A percentile compares a stretch with the other conserved stretches of the same genome.
These are phyloP conservation scores for Muscicapa comitata DNA, from an alignment of 2,797 vertebrate species.

Conservation along the genomic window DNA sequence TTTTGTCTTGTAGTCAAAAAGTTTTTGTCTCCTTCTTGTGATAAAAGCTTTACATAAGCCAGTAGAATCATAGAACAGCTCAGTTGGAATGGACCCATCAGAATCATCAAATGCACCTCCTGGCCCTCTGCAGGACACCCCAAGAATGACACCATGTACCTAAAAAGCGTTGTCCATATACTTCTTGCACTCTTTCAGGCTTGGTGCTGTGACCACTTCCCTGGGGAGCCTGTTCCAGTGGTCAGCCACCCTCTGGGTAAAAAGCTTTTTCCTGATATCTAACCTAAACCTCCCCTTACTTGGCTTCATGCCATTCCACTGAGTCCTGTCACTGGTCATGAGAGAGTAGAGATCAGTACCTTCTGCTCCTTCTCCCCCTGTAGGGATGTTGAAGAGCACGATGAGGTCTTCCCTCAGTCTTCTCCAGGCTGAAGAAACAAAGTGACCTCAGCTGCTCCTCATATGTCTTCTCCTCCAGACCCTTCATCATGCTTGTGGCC, in stretches of 20 bases:
- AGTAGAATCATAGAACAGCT: background rate
- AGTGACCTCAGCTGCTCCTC: background rate
- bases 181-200: background rate
- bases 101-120: background rate
- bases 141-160: background rate
- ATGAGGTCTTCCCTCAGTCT: background rate
- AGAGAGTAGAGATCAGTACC: background rate
- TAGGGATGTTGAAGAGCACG: accelerated
- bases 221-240: background rate
- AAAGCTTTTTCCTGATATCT: background rate
- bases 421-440: background rate
- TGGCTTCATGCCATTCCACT: background rate
- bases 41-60: background rate
- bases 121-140: background rate
- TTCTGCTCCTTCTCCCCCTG: background rate
- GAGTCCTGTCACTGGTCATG: background rate
- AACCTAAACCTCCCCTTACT: background rate
- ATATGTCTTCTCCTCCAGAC: accelerated
- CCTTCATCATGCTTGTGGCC: background rate
- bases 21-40: background rate
- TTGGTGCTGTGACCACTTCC: background rate
- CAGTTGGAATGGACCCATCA: background rate
- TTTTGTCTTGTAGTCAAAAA: background rate
- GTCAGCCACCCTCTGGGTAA: background rate
- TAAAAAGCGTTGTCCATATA: background rate